Percentiles rank a stretch among this genome's conserved stretches.
Conservation (phyloP, 2,797 vertebrate species). For the Clarias laeviceps region DNA sequence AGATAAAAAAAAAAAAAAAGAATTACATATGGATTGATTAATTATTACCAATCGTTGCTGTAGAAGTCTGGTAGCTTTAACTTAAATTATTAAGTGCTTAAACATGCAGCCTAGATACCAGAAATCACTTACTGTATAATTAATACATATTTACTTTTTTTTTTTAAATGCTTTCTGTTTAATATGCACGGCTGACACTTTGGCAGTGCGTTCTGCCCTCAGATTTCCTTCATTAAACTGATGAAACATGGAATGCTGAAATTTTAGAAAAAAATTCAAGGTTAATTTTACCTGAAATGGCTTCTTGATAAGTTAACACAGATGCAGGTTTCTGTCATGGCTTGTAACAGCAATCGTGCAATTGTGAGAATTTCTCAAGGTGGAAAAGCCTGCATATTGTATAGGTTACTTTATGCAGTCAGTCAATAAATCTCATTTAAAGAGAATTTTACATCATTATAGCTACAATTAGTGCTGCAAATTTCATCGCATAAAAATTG, state of each 20-base stretch:
- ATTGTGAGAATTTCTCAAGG: background rate
- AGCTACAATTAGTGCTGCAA: background rate
- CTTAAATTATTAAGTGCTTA: background rate
- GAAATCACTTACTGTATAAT: too few species aligned
- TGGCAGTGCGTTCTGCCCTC: too few species aligned
- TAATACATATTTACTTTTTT: background rate
- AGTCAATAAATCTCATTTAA: background rate
- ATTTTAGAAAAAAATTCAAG: background rate
- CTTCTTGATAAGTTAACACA: background rate
- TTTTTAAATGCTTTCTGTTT: too few species aligned
- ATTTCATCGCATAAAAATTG: too few species aligned
- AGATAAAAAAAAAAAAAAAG: too few species aligned
- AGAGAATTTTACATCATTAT: too few species aligned
- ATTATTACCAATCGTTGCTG: background rate
- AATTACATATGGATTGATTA: background rate
- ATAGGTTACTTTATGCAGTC: background rate
- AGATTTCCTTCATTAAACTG: too few species aligned
- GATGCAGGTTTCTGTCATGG: background rate
- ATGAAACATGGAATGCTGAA: too few species aligned
- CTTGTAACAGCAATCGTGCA: background rate
- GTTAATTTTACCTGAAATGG: background rate
- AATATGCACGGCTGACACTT: too few species aligned
- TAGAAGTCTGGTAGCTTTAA: background rate
- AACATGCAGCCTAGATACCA: background rate
- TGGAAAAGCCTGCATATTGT: background rate